These are phyloP conservation scores for Sarcophaga bullata DNA, from an alignment of 1,140 invertebrate genomes.

Conservation along the genomic window DNA sequence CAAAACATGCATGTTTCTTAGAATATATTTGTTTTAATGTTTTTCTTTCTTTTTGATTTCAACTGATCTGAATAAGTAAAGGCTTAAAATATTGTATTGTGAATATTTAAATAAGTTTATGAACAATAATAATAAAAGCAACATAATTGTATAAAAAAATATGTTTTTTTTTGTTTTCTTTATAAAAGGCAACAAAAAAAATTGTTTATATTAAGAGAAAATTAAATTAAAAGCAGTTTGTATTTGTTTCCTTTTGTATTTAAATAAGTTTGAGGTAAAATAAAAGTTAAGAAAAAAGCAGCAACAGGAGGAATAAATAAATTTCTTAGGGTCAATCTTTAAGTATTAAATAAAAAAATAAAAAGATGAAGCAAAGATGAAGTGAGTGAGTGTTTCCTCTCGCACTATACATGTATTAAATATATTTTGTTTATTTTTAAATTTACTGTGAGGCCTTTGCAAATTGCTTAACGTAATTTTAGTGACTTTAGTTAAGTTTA, in stretches of 20 bases:
- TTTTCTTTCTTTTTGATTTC: slow-evolving; percentile 5
- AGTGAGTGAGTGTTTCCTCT: background rate
- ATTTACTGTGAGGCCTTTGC: slow-evolving; percentile 37
- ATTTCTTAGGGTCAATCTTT: too few relatives aligned
- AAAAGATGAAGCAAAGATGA: background rate
- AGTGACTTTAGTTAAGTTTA: slow-evolving; percentile 32
- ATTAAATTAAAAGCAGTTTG: background rate
- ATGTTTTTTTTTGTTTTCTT: background rate
- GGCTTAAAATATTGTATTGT: background rate
- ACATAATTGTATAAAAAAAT: background rate
- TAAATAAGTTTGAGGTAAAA: too few relatives aligned
- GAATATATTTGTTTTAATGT: background rate
- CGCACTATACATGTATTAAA: background rate
- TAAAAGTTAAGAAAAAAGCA: background rate
- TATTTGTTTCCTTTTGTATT: background rate
- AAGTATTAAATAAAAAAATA: too few relatives aligned
- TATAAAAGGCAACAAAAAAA: background rate
- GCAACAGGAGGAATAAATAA: background rate
- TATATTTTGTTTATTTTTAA: background rate
- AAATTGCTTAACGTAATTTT: slow-evolving; percentile 33
- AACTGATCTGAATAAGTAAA: background rate
- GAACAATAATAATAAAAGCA: slow-evolving; percentile 4
- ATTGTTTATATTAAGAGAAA: background rate
- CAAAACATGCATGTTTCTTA: background rate
- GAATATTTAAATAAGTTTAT: background rate